Conservation (phyloP, 2,888 invertebrate genomes). For the Xanthorhoe spadicearia region DNA sequence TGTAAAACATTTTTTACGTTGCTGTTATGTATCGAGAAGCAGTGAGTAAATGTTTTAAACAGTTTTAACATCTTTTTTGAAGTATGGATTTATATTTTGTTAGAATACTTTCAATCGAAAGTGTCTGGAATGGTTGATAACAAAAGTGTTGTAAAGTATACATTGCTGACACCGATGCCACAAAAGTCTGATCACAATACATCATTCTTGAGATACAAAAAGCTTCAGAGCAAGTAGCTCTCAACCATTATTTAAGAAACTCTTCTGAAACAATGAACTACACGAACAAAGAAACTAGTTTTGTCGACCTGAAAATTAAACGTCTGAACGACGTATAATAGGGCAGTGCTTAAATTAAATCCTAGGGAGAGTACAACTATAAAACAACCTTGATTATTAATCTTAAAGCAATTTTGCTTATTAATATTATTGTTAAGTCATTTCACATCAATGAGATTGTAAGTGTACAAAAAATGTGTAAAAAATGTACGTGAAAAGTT, state of each 20-base stretch:
- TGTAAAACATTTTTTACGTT: too few relatives aligned
- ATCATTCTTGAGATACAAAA: slow-evolving; percentile 18
- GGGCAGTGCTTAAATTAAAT: background rate
- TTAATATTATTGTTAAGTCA: too few relatives aligned
- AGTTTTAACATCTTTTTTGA: too few relatives aligned
- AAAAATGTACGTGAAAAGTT: too few relatives aligned
- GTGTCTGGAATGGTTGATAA: too few relatives aligned
- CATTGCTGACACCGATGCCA: background rate
- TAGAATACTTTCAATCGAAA: too few relatives aligned
- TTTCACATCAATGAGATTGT: too few relatives aligned
- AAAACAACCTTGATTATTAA: background rate
- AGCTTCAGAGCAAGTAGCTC: slow-evolving; percentile 14
- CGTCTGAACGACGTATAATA: background rate
- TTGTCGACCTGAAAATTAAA: slow-evolving; percentile 9
- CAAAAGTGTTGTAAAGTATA: too few relatives aligned
- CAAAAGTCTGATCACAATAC: slow-evolving; percentile 14
- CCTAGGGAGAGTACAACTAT: background rate
- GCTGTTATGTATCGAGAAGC: too few relatives aligned
- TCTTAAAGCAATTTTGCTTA: too few relatives aligned
- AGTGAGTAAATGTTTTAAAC: background rate
- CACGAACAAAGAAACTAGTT: slow-evolving; percentile 27
- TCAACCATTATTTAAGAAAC: slow-evolving; percentile 21
- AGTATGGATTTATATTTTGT: too few relatives aligned
- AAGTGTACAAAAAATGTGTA: too few relatives aligned
- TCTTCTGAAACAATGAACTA: slow-evolving; percentile 25